phyloP scores from a whole-genome alignment of 1,140 invertebrate genomes.

The Drosophila rhopaloa region DNA sequence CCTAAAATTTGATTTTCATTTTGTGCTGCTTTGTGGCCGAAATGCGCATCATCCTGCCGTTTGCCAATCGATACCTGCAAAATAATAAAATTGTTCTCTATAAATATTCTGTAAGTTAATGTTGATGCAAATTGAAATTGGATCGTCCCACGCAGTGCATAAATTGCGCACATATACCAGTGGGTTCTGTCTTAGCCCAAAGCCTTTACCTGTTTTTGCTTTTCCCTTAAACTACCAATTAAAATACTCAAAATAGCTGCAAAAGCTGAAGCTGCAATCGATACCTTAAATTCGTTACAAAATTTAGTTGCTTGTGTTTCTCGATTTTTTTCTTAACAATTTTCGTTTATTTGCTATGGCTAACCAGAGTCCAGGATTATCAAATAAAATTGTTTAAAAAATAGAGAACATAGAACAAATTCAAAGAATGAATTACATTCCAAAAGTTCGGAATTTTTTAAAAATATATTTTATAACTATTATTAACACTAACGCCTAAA shows the following conservation, averaged over 20 bases:
- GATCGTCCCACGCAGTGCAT: background rate
- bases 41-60: constrained; percentile 39
- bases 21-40: constrained; percentile 24
- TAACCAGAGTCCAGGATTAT: too few relatives aligned
- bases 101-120: constrained; percentile 1
- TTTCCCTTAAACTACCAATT: constrained; percentile 14
- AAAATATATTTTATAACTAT: too few relatives aligned
- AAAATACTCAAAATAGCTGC: constrained; percentile 8
- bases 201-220: background rate
- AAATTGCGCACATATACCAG: constrained; percentile 1
- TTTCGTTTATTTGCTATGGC: background rate
- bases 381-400: background rate
- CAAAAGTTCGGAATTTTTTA: too few relatives aligned
- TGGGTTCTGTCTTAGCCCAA: background rate
- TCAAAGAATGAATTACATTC: too few relatives aligned
- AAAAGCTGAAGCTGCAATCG: background rate
- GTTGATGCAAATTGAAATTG: background rate
- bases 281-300: constrained; percentile 10
- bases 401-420: too few relatives aligned
- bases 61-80: constrained; percentile 42
- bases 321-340: background rate
- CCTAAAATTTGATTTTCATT: constrained; percentile 61
- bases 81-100: background rate
- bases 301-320: background rate
- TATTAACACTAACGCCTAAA: too few relatives aligned